Conservation (phyloP, 37 sponge, comb jelly and placozoan genomes). For the Hormiphora californensis region DNA sequence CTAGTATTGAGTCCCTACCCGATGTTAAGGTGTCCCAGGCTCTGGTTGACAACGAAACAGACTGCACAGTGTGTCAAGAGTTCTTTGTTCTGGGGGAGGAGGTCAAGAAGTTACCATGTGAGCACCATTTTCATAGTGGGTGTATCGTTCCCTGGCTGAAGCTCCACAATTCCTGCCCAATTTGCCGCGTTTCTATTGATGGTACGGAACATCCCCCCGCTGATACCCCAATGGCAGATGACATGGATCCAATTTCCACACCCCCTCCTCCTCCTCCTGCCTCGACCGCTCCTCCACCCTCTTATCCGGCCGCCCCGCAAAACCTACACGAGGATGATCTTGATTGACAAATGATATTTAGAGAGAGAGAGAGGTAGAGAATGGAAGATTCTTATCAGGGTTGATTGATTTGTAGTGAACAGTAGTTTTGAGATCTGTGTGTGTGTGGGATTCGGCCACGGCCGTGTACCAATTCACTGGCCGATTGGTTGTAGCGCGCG, state of each 20-base stretch:
- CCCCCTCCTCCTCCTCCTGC: not conserved
- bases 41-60: constrained; percentile 37
- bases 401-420: not conserved
- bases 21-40: constrained; percentile 33
- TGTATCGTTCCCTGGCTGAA: constrained; percentile 90
- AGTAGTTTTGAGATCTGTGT: not conserved
- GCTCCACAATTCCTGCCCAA: constrained; percentile 57
- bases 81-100: constrained; percentile 61
- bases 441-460: too few relatives aligned
- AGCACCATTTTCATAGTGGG: constrained; percentile 72
- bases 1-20: constrained; percentile 65
- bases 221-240: not conserved
- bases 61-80: constrained; percentile 88
- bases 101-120: constrained; percentile 72
- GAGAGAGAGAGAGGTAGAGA: not conserved
- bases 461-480: too few relatives aligned
- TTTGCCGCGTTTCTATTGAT: constrained; percentile 8
- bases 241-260: too few relatives aligned
- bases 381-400: not conserved
- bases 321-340: constrained; percentile 52
- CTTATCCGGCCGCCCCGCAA: too few relatives aligned
- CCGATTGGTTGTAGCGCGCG: too few relatives aligned
- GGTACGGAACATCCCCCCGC: not conserved
- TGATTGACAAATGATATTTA: not conserved
- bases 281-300: not conserved